Evolutionary conservation across 2,113 vertebrate species (phyloP).

Genomic region (Pan troglodytes): DNA sequence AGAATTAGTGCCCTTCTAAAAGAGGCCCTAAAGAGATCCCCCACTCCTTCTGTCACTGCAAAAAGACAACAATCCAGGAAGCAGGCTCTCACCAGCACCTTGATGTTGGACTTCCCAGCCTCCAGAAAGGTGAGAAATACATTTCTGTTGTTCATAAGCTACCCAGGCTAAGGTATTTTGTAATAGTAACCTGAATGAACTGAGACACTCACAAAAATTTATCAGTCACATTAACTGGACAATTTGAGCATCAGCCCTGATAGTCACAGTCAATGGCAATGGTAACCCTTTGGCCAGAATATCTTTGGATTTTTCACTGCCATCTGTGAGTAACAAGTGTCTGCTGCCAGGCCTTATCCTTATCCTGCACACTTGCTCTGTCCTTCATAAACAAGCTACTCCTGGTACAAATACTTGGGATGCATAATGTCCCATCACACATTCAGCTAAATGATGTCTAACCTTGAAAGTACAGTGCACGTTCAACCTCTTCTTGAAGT

Average conservation of each 20-base stretch:
- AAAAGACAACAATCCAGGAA: neutral
- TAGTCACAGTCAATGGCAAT: neutral
- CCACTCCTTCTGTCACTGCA: neutral
- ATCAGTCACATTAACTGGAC: neutral
- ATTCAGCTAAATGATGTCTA: neutral
- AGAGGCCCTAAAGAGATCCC: neutral
- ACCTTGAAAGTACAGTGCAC: neutral
- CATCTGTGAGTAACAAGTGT: neutral
- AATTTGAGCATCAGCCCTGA: neutral
- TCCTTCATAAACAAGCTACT: neutral
- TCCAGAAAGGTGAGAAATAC: neutral
- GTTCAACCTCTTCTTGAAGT: neutral
- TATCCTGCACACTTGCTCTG: neutral
- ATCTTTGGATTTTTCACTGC: neutral
- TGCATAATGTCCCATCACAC: no score
- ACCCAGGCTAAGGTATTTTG: neutral
- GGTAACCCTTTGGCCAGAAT: neutral
- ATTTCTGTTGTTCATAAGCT: neutral
- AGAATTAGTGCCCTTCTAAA: neutral
- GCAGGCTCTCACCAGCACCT: neutral
- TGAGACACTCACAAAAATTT: neutral
- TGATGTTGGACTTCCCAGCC: neutral
- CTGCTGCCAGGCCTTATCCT: neutral
- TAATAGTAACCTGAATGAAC: neutral
- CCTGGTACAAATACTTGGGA: neutral